A percentile compares a stretch with the other conserved stretches of the same genome.
These are phyloP conservation scores for Adineta ricciae DNA, from an alignment of 2,888 invertebrate genomes.

Conservation along the genomic window DNA sequence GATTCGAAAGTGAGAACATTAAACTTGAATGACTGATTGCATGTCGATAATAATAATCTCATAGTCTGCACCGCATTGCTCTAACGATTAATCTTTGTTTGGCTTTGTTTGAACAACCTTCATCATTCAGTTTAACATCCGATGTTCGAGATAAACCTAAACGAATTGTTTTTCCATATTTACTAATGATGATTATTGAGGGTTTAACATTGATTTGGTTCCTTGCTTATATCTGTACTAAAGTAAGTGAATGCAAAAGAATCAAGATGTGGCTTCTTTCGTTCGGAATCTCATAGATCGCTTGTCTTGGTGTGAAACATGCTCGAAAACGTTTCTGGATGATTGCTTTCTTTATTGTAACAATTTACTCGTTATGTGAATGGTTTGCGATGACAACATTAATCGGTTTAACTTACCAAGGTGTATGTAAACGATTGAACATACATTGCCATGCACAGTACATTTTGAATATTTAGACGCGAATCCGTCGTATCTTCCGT, in stretches of 20 bases:
- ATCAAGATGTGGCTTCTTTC: no score
- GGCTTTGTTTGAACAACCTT: background rate
- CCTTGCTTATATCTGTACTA: background rate
- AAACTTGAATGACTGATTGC: background rate
- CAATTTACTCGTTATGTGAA: background rate
- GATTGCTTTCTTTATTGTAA: background rate
- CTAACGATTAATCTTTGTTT: background rate
- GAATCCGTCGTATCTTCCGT: constrained; percentile 44
- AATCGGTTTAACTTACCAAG: background rate
- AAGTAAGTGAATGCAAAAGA: background rate
- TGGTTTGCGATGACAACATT: background rate
- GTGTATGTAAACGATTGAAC: background rate
- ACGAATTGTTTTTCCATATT: background rate
- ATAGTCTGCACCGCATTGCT: background rate
- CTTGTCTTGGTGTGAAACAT: background rate
- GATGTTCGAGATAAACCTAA: background rate
- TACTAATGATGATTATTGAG: background rate
- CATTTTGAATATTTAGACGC: constrained; percentile 33
- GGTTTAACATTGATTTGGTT: background rate
- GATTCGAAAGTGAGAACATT: background rate
- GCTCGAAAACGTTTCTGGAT: background rate
- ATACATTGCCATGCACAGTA: background rate
- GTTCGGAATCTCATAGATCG: background rate
- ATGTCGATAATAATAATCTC: background rate
- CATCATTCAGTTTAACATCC: background rate